Percentiles rank a stretch among this genome's conserved stretches.
phyloP scores from a whole-genome alignment of 1,140 invertebrate genomes.

The Popillia japonica region DNA sequence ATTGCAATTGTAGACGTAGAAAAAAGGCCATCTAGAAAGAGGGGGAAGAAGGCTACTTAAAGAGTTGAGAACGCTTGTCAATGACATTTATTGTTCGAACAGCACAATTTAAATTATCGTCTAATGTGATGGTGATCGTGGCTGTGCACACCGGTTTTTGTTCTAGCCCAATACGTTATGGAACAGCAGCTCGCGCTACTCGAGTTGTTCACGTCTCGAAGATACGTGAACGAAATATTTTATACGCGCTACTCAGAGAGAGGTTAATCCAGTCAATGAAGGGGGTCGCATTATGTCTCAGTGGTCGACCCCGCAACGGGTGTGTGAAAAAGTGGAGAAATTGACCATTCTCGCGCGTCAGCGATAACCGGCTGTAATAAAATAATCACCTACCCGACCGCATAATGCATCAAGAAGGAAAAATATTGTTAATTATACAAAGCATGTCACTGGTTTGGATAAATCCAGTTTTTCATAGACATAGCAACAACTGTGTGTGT shows the following conservation, averaged over 20 bases:
- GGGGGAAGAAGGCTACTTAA: too few species aligned
- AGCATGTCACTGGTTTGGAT: too few species aligned
- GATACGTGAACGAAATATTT: neutral
- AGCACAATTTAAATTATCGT: neutral
- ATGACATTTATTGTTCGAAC: neutral
- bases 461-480: too few species aligned
- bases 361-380: neutral
- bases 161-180: neutral
- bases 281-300: neutral
- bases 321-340: constrained; percentile 1
- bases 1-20: too few species aligned
- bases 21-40: too few species aligned
- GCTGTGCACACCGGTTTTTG: constrained; percentile 2
- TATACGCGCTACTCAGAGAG: neutral
- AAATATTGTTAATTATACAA: too few species aligned
- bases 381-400: neutral
- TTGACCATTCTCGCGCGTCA: neutral
- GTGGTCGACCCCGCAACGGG: neutral
- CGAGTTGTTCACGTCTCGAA: neutral
- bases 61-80: neutral
- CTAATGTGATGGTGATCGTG: neutral
- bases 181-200: neutral
- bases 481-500: too few species aligned
- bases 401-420: neutral
- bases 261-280: constrained; percentile 6